phyloP scores from a whole-genome alignment of 2,113 vertebrate species.

The Ageneiosus marmoratus region DNA sequence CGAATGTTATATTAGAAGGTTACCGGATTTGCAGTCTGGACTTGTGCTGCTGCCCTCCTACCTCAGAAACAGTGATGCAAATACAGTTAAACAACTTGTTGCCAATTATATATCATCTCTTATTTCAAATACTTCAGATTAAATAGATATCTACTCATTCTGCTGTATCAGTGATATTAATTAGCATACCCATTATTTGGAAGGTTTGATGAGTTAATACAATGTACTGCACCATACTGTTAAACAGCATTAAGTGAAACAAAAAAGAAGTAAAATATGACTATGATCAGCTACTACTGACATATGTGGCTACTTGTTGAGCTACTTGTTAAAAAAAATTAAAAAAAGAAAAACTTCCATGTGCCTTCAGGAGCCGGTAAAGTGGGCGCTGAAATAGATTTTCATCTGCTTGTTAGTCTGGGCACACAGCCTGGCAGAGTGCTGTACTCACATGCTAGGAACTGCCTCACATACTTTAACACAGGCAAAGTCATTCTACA shows the following conservation, averaged over 20 bases:
- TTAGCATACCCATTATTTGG: not conserved
- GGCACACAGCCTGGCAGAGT: constrained; percentile 40
- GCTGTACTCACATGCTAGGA: constrained; percentile 42
- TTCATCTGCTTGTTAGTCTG: constrained; percentile 37
- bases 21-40: not conserved
- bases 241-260: not conserved
- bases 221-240: not conserved
- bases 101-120: not conserved
- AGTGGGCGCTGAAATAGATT: constrained; percentile 29
- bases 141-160: not conserved
- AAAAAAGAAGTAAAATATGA: not conserved
- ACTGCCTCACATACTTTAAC: constrained; percentile 50
- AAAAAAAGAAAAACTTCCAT: not conserved
- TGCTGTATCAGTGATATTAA: not conserved
- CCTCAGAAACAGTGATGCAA: not conserved
- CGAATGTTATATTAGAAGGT: not conserved
- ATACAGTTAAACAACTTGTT: not conserved
- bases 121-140: not conserved
- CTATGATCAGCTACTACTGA: not conserved
- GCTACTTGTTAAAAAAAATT: constrained; percentile 10
- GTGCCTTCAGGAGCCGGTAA: constrained; percentile 15
- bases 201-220: not conserved
- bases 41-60: not conserved
- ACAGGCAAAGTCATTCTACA: constrained; percentile 30
- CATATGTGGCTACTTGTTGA: constrained; percentile 3